phyloP scores from a whole-genome alignment of 2,797 vertebrate species.

The Balearica regulorum region DNA sequence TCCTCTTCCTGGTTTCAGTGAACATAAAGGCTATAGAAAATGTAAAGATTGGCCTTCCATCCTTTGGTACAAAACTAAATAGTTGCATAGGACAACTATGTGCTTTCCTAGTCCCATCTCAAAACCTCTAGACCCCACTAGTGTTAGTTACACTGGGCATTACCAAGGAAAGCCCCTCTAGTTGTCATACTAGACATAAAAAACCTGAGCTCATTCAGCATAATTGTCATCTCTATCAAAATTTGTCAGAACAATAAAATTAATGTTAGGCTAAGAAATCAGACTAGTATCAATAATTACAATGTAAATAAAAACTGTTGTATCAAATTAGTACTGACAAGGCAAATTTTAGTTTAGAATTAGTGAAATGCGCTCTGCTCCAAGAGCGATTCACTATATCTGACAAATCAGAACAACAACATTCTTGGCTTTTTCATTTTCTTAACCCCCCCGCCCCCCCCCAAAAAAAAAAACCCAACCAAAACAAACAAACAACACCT shows the following conservation, averaged over 20 bases:
- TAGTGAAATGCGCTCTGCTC: not conserved
- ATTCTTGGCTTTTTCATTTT: not conserved
- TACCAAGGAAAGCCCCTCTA: not conserved
- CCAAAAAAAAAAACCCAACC: too few relatives aligned
- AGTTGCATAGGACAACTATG: not conserved
- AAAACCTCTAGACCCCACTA: not conserved
- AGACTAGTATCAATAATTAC: not conserved
- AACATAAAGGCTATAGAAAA: not conserved
- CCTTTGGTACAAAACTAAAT: not conserved
- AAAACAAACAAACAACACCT: too few relatives aligned
- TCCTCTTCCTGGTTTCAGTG: not conserved
- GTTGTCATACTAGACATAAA: not conserved
- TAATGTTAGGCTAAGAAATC: not conserved
- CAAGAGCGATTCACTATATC: not conserved
- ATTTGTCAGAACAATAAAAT: not conserved
- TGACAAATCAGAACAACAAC: not conserved
- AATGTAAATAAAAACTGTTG: not conserved
- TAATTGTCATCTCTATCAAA: not conserved
- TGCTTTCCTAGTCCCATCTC: not conserved
- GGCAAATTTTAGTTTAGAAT: not conserved
- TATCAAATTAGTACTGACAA: not conserved
- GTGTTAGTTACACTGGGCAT: not conserved
- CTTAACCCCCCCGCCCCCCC: too few relatives aligned
- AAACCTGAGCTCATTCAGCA: not conserved
- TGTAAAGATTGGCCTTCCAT: not conserved